phyloP scores from a whole-genome alignment of 1,140 invertebrate genomes.

The Neodiprion virginianus region DNA sequence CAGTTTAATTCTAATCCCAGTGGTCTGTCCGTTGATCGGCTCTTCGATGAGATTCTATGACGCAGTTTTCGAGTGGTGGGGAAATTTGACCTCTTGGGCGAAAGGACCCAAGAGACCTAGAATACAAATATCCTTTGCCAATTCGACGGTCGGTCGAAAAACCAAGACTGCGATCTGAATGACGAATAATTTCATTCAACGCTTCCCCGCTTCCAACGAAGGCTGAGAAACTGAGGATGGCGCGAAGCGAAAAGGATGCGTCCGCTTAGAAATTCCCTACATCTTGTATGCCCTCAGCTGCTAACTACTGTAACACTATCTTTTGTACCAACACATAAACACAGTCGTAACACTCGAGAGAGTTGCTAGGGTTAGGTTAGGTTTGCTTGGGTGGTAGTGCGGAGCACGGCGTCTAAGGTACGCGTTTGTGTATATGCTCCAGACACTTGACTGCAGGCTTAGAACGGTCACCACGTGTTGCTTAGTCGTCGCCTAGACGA shows the following conservation, averaged over 20 bases:
- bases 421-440: background rate
- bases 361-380: background rate
- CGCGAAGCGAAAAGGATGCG: background rate
- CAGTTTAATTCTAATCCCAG: no score
- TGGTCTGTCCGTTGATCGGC: no score
- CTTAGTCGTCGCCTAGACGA: background rate
- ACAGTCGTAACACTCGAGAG: background rate
- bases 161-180: no score
- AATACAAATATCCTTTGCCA: no score
- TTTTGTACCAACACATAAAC: background rate
- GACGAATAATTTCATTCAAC: no score
- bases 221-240: background rate
- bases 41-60: no score
- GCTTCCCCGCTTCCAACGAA: no score
- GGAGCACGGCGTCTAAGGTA: background rate
- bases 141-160: no score
- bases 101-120: no score
- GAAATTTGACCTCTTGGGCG: no score
- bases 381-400: background rate
- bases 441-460: conserved; percentile 6
- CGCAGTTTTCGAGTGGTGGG: no score
- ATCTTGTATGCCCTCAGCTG: background rate
- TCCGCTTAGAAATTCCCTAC: conserved; percentile 4
- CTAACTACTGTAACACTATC: conserved; percentile 7
- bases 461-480: conserved; percentile 4